Percentiles rank a stretch among this genome's conserved stretches.
These are phyloP conservation scores for Rhynchotus rufescens DNA, from an alignment of 2,797 vertebrate species.

Conservation along the genomic window DNA sequence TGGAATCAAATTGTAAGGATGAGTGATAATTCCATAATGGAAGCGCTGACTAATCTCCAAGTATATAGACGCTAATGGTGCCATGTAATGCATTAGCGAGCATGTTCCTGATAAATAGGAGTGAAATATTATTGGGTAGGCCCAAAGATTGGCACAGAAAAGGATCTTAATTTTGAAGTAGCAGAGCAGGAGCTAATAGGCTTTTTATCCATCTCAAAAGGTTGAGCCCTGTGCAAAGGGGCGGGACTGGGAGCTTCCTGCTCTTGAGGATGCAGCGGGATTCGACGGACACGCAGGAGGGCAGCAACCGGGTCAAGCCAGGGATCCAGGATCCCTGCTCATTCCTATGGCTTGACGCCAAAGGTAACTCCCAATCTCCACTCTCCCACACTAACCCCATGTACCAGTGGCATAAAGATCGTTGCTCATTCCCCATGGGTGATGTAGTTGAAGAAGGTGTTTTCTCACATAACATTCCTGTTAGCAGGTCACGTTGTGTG, in stretches of 20 bases:
- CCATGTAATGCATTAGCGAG: slow-evolving; percentile 45
- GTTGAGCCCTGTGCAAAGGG: background rate
- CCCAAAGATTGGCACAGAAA: slow-evolving; percentile 11
- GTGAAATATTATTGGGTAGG: background rate
- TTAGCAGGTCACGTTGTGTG: rapidly evolving
- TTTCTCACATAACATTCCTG: background rate
- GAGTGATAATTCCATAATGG: slow-evolving; percentile 57
- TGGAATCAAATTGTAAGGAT: slow-evolving; percentile 21
- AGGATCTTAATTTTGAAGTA: background rate
- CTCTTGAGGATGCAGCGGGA: background rate
- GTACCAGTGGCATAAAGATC: background rate
- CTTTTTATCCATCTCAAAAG: background rate
- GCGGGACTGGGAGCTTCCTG: background rate
- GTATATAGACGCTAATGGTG: slow-evolving; percentile 39
- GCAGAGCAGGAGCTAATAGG: slow-evolving; percentile 16
- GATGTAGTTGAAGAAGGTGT: background rate
- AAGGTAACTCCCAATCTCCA: background rate
- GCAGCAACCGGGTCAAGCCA: background rate
- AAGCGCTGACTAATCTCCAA: slow-evolving; percentile 41
- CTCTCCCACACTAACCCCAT: background rate
- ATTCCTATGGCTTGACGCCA: too few relatives aligned
- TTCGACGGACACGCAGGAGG: background rate
- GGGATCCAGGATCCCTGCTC: background rate
- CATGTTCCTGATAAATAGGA: slow-evolving; percentile 37
- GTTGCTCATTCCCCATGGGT: background rate